Evolutionary conservation across 2,888 invertebrate genomes (phyloP).

Genomic region (Plebejus melissa): DNA sequence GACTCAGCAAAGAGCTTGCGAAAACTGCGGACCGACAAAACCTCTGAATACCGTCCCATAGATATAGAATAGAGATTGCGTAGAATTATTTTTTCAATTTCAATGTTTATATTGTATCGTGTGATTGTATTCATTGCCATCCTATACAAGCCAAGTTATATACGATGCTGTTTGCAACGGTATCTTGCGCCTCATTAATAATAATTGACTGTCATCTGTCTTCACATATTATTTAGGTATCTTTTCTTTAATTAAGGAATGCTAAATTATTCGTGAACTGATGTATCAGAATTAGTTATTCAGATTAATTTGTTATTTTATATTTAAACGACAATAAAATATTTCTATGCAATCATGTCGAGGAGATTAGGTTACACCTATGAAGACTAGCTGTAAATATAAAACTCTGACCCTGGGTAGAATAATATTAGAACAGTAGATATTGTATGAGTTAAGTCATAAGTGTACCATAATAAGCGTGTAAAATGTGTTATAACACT

Average conservation of each 20-base stretch:
- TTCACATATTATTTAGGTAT: no score
- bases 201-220: no score
- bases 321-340: background rate
- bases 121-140: background rate
- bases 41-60: constrained; percentile 24
- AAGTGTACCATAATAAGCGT: background rate
- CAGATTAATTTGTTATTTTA: background rate
- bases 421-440: background rate
- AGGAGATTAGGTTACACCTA: background rate
- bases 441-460: background rate
- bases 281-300: background rate
- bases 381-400: background rate
- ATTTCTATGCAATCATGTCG: constrained; percentile 14
- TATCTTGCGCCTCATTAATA: no score
- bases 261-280: no score
- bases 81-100: background rate
- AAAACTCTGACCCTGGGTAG: background rate
- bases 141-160: no score
- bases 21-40: constrained; percentile 80
- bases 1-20: constrained; percentile 93
- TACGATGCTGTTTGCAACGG: no score
- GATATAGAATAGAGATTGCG: background rate
- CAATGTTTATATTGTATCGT: background rate
- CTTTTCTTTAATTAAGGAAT: background rate
- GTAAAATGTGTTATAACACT: background rate